Conservation (phyloP, 2,113 vertebrate genomes). For the Macquaria australasica region DNA sequence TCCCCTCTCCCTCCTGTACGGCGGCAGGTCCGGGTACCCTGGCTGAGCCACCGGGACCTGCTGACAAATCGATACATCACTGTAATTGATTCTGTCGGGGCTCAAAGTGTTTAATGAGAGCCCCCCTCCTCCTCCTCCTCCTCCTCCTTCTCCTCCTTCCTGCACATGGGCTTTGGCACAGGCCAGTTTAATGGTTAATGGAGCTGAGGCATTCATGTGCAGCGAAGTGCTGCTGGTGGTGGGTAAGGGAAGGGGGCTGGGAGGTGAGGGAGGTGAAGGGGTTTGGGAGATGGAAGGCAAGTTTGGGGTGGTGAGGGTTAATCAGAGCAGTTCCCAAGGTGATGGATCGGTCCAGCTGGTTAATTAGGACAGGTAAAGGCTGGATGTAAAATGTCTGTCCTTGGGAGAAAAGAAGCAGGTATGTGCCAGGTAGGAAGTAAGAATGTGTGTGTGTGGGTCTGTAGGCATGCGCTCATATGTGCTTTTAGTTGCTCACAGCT, state of each 20-base stretch:
- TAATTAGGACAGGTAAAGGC: slow-evolving; percentile 68
- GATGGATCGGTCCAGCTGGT: slow-evolving; percentile 54
- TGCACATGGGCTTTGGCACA: slow-evolving; percentile 16
- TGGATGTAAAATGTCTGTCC: slow-evolving; percentile 56
- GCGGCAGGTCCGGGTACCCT: slow-evolving; percentile 31
- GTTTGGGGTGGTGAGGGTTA: slow-evolving; percentile 48
- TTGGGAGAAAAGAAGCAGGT: slow-evolving; percentile 22
- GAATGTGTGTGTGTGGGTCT: not conserved
- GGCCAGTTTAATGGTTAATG: slow-evolving; percentile 64
- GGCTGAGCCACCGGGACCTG: slow-evolving; percentile 50
- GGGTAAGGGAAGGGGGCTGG: not conserved
- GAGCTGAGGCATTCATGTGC: slow-evolving; percentile 54
- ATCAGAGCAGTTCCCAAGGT: slow-evolving; percentile 54
- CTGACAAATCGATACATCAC: slow-evolving; percentile 82
- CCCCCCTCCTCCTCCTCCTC: not conserved
- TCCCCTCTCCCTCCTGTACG: slow-evolving; percentile 25
- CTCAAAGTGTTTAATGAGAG: slow-evolving; percentile 80
- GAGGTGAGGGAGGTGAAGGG: slow-evolving; percentile 26
- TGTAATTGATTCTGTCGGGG: slow-evolving; percentile 80
- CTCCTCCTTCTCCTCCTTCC: not conserved
- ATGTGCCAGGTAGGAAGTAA: not conserved
- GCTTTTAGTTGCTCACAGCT: slow-evolving; percentile 16
- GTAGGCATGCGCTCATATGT: not conserved
- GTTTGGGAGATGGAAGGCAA: not conserved
- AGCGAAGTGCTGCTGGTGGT: slow-evolving; percentile 29